Evolutionary conservation across 2,113 vertebrate species (phyloP).

Genomic region (Prunella himalayana): DNA sequence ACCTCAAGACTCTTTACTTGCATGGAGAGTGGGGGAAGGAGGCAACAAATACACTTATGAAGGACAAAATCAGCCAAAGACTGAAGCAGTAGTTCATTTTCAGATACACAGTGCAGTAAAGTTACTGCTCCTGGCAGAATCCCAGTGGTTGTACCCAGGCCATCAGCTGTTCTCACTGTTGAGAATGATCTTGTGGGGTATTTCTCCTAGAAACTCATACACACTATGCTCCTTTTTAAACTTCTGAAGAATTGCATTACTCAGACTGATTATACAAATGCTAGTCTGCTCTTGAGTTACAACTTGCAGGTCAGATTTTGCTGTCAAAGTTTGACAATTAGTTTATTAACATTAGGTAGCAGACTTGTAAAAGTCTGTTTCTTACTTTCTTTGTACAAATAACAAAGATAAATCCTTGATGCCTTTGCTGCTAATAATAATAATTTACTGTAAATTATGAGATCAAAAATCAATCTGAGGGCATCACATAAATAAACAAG

Average conservation of each 20-base stretch:
- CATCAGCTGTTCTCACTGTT: not conserved
- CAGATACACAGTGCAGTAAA: not conserved
- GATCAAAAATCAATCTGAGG: not conserved
- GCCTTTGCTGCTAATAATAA: not conserved
- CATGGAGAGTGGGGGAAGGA: not conserved
- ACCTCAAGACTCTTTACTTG: not conserved
- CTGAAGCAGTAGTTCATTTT: not conserved
- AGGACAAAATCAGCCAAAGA: not conserved
- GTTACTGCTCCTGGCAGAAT: not conserved
- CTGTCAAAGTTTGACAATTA: not conserved
- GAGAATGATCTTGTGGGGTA: not conserved
- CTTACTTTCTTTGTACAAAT: not conserved
- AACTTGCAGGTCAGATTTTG: not conserved
- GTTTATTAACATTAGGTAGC: not conserved
- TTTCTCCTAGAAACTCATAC: not conserved
- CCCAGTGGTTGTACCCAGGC: not conserved
- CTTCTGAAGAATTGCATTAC: not conserved
- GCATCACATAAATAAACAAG: not conserved
- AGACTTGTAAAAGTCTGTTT: not conserved
- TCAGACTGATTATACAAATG: not conserved
- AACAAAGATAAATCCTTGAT: not conserved
- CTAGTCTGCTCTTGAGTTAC: not conserved
- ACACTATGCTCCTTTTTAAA: not conserved
- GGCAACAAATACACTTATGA: not conserved
- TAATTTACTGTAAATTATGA: not conserved